These are phyloP conservation scores for Ctenoplectra terminalis DNA, from an alignment of 1,140 invertebrate genomes.

Conservation along the genomic window DNA sequence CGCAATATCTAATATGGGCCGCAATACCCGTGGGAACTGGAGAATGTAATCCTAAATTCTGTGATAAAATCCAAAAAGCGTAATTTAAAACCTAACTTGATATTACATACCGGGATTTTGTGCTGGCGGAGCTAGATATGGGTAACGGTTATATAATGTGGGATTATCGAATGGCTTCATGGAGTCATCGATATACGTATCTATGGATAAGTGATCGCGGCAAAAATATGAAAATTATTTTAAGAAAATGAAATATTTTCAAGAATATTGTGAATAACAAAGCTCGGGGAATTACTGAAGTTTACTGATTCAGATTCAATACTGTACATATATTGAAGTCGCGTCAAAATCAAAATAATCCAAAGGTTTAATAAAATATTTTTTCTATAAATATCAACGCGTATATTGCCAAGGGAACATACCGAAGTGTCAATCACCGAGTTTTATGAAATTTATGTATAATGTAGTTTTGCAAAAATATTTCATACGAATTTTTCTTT, in stretches of 20 bases:
- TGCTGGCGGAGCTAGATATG: constrained; percentile 19
- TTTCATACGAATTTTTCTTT: too few species aligned
- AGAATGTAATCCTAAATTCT: constrained; percentile 47
- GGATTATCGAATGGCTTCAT: constrained; percentile 34
- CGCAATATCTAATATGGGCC: constrained; percentile 25
- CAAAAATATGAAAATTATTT: not conserved
- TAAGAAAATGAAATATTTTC: not conserved
- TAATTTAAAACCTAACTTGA: constrained; percentile 38
- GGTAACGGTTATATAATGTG: constrained; percentile 17
- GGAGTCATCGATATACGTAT: constrained; percentile 15
- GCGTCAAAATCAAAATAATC: too few species aligned
- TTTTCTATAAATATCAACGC: too few species aligned
- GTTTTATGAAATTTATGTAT: too few species aligned
- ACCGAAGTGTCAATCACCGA: too few species aligned
- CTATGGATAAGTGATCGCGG: not conserved
- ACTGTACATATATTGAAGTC: too few species aligned
- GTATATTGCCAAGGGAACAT: too few species aligned
- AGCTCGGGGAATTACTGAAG: too few species aligned
- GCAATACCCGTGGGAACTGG: constrained; percentile 6
- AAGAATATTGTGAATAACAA: too few species aligned
- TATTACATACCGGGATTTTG: constrained; percentile 39
- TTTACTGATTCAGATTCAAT: too few species aligned
- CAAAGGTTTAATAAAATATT: too few species aligned
- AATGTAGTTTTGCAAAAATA: too few species aligned
- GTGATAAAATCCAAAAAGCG: constrained; percentile 37